Evolutionary conservation across 2,113 vertebrate species (phyloP).

Genomic region (Apaloderma vittatum): DNA sequence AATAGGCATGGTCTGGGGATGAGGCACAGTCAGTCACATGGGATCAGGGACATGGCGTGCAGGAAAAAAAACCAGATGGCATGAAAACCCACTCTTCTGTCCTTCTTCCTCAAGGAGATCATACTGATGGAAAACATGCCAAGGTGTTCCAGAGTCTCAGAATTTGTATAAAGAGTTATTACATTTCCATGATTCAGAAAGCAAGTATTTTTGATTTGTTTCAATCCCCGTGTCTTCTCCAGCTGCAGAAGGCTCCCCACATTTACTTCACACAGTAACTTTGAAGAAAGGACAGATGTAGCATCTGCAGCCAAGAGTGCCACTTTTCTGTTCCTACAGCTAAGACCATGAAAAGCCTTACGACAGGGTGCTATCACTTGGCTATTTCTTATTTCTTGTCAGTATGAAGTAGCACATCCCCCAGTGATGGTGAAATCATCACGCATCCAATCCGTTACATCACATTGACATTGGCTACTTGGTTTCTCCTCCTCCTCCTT

Average conservation of each 20-base stretch:
- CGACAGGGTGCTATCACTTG: accelerated
- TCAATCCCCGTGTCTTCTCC: not conserved
- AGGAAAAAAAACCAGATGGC: not conserved
- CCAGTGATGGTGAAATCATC: accelerated
- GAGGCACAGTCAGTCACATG: not conserved
- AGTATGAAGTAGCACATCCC: accelerated
- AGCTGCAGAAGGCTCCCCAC: not conserved
- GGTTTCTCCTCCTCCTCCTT: accelerated
- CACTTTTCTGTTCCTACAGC: not conserved
- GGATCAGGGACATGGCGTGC: not conserved
- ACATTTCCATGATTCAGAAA: slow-evolving; percentile 36
- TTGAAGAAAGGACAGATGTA: accelerated
- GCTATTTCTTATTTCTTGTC: not conserved
- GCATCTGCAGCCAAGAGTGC: not conserved
- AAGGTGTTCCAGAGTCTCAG: slow-evolving; percentile 5
- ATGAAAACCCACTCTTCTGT: not conserved
- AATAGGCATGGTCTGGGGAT: not conserved
- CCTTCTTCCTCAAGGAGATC: not conserved
- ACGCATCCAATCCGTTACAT: not conserved
- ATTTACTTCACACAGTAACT: not conserved
- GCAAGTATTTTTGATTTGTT: not conserved
- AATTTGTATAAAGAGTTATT: not conserved
- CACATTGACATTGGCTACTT: accelerated
- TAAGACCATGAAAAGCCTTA: not conserved
- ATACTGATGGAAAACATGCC: not conserved